Conservation (phyloP, 2,113 vertebrate species). For the Clarias gariepinus region DNA sequence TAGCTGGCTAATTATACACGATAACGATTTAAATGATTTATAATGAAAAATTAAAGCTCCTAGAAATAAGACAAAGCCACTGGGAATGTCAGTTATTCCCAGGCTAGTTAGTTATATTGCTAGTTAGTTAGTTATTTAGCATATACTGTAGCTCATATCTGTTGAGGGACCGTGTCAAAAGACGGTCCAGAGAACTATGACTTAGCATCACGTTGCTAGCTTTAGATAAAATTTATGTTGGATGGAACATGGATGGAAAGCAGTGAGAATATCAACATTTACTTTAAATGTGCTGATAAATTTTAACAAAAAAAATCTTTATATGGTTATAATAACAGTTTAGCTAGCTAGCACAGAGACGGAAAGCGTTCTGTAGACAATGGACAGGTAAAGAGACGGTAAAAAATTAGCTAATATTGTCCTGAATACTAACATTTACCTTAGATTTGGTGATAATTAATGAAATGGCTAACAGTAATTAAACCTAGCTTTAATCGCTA, state of each 20-base stretch:
- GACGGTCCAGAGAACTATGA: not conserved
- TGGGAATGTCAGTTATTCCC: not conserved
- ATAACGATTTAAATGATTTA: not conserved
- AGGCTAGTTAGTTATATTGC: too few relatives aligned
- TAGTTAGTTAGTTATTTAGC: not conserved
- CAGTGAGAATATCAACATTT: not conserved
- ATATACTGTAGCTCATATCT: not conserved
- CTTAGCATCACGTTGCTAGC: too few relatives aligned
- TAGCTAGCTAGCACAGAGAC: not conserved
- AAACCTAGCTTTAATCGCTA: not conserved
- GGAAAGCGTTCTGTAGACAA: not conserved
- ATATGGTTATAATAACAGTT: not conserved
- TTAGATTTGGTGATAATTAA: not conserved
- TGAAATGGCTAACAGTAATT: not conserved
- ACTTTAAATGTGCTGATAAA: not conserved
- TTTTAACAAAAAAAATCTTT: not conserved
- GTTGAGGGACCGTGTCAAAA: not conserved
- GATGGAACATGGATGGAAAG: too few relatives aligned
- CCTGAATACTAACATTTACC: not conserved
- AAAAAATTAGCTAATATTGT: not conserved
- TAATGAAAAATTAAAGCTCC: not conserved
- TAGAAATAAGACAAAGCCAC: not conserved
- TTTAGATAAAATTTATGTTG: too few relatives aligned
- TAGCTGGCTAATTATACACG: not conserved
- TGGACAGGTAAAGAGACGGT: not conserved